phyloP scores from a whole-genome alignment of 2,888 invertebrate species.

The Lasioglossum figueresi region DNA sequence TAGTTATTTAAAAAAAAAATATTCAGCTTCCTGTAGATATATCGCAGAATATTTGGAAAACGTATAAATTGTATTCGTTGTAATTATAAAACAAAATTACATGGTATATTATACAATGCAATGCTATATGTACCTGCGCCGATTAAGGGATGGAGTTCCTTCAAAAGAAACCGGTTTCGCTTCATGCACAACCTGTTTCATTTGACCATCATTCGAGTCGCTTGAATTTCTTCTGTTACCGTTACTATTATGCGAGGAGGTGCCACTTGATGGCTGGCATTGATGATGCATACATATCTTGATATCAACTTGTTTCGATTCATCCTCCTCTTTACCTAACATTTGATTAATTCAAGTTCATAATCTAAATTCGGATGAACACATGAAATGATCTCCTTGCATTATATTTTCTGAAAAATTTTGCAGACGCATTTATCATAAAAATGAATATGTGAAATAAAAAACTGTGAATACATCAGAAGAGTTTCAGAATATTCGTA shows the following conservation, averaged over 20 bases:
- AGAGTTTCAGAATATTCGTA: too few species aligned
- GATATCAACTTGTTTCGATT: slow-evolving; percentile 20
- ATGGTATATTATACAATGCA: not conserved
- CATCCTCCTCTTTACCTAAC: not conserved
- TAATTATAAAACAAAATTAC: not conserved
- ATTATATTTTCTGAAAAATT: not conserved
- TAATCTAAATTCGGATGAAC: not conserved
- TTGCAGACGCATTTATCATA: not conserved
- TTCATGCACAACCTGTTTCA: not conserved
- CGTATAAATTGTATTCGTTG: not conserved
- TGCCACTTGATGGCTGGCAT: not conserved
- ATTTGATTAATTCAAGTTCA: not conserved
- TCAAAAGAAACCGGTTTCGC: not conserved
- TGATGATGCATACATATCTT: slow-evolving; percentile 19
- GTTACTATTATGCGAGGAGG: not conserved
- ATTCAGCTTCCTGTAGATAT: too few species aligned
- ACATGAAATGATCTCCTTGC: not conserved
- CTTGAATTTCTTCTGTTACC: not conserved
- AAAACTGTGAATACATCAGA: too few species aligned
- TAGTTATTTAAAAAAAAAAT: too few species aligned
- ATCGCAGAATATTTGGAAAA: not conserved
- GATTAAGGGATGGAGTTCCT: slow-evolving; percentile 9
- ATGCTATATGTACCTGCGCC: slow-evolving; percentile 4
- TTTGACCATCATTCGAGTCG: slow-evolving; percentile 19
- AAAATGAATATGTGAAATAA: too few species aligned